phyloP scores from a whole-genome alignment of 2,888 invertebrate species.

The Chrysolina oricalcia region DNA sequence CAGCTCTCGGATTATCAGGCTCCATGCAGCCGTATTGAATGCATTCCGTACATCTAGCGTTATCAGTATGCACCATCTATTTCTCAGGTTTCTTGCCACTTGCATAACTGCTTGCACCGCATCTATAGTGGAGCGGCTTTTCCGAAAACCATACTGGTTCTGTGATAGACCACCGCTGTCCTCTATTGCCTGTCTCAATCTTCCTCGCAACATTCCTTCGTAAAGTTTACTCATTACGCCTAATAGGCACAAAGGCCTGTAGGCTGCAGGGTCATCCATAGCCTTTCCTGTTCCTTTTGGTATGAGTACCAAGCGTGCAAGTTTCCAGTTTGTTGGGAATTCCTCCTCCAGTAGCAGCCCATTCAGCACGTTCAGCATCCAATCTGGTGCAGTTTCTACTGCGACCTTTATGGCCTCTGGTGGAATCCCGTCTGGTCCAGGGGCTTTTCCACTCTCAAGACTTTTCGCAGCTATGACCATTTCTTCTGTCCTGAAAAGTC shows the following conservation, averaged over 20 bases:
- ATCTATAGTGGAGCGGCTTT: background rate
- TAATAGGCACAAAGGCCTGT: background rate
- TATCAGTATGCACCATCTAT: background rate
- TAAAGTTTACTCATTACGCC: too few species aligned
- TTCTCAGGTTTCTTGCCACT: background rate
- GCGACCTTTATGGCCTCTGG: slow-evolving; percentile 32
- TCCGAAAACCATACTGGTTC: background rate
- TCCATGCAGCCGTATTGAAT: background rate
- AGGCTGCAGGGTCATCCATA: background rate
- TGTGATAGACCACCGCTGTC: background rate
- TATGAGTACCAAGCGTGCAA: background rate
- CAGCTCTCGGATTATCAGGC: too few species aligned
- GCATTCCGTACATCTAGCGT: background rate
- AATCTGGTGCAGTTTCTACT: background rate
- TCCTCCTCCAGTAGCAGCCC: background rate
- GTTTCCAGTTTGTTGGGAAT: background rate
- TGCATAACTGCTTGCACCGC: background rate
- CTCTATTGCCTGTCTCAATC: background rate
- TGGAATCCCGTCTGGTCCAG: slow-evolving; percentile 29
- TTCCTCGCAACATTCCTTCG: background rate
- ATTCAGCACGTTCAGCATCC: slow-evolving; percentile 6
- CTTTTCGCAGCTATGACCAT: background rate
- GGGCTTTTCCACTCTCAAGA: slow-evolving; percentile 27
- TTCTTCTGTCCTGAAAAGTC: background rate
- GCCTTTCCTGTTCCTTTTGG: background rate